Evolutionary conservation across 92 coral and sea anemone species (phyloP), one percentile per base, ranked within the genome.

Genomic region (Heteractis magnifica): DNA sequence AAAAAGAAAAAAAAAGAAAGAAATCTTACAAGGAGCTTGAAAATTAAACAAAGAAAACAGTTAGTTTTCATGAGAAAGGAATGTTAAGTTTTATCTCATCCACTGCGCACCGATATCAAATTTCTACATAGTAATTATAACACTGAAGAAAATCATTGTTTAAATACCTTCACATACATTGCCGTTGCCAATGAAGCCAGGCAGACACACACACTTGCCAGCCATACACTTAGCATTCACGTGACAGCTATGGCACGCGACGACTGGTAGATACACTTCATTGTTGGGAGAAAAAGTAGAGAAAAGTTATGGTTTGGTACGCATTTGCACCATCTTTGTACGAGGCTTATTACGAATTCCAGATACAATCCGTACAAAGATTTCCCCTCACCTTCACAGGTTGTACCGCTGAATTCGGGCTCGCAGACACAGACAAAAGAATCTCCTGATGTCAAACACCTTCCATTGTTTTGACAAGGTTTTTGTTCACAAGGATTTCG

Each of bases 101-200:
- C 44, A 34, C 44, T 34, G 44, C 44, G 44, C 44, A 34, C 44
- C 44, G 1, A 34, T 34, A 34, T 34, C 44, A 34, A 34, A 34
- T 34, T 34, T 34, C 44, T 34, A 34, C 44, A 34, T 18, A 10
- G 21, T 62, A 20, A 68, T 26, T 21, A 20, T 41, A 23, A 23
- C 5, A 26, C 10, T 13, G 13, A 64, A 64, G 5, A 5, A 18
- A 68, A 10, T 20, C 21, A 26, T 23, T 68, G 73, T 41, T 68
- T 26, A 65, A 53, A 79, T 91, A 94, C 98, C 98, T 92, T 89
- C 91, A 87, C 99, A 96, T 73, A 83, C 88, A 77, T 87, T 92
- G 75, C 99, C 99, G 80, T 96, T 90, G 73, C 95, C 97, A 84
- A 78, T 81, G 83, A 87, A 94, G 60, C 98, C 99, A 56, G 86